Conservation (phyloP, 2,888 invertebrate genomes). For the Pristionchus entomophagus region DNA sequence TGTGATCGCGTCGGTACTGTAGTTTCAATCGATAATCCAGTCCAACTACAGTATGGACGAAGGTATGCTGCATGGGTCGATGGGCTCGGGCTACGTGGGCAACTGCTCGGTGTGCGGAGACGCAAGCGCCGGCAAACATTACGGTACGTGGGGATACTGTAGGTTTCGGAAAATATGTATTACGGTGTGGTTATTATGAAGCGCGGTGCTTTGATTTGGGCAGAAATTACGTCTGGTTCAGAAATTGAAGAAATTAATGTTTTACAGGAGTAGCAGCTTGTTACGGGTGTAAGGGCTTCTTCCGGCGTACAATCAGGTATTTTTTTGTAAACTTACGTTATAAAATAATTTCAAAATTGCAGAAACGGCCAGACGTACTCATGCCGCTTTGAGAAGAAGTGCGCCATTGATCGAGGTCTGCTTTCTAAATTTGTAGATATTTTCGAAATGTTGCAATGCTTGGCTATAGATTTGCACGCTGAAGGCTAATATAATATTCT, state of each 20-base stretch:
- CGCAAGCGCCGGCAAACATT: constrained; percentile 72
- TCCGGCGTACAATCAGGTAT: constrained; percentile 72
- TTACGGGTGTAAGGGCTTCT: constrained; percentile 73
- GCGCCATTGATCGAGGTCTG: constrained; percentile 70
- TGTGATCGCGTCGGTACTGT: too few relatives aligned
- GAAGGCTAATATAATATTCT: too few relatives aligned
- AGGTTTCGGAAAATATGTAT: neutral
- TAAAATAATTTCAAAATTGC: neutral
- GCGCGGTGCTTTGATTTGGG: too few relatives aligned
- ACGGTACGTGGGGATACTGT: constrained; percentile 54
- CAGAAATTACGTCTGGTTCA: neutral
- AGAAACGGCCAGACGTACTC: constrained; percentile 64
- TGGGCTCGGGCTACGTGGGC: neutral
- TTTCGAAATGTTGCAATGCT: neutral
- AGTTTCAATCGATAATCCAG: neutral
- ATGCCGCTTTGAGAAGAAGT: constrained; percentile 70
- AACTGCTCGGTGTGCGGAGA: constrained; percentile 71
- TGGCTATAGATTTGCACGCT: too few relatives aligned
- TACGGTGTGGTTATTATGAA: too few relatives aligned
- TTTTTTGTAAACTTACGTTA: neutral
- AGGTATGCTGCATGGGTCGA: constrained; percentile 35
- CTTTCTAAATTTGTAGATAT: neutral
- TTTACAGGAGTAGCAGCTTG: constrained; percentile 67
- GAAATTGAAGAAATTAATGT: neutral
- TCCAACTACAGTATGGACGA: neutral